Conservation (phyloP, 2,888 invertebrate genomes). For the Melangyna quadrimaculata region DNA sequence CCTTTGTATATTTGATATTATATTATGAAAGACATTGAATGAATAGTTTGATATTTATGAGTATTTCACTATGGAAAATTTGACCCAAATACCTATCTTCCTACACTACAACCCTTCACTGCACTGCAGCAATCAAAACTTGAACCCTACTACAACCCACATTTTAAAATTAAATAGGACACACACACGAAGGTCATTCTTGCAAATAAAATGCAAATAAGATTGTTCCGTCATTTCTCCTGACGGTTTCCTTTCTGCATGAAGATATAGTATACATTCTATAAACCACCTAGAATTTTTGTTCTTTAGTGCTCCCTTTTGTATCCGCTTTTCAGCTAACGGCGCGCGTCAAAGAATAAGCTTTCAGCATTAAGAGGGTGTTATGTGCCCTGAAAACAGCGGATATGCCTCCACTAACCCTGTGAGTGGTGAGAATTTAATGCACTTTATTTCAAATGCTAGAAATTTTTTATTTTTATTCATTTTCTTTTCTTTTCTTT, state of each 20-base stretch:
- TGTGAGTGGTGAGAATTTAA: slow-evolving; percentile 55
- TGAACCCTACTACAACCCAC: neutral
- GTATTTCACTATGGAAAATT: neutral
- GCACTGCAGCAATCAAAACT: neutral
- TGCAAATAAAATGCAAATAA: slow-evolving; percentile 64
- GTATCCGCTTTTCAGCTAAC: slow-evolving; percentile 33
- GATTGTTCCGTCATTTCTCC: slow-evolving; percentile 37
- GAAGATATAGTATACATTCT: neutral
- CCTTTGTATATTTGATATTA: neutral
- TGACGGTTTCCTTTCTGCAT: slow-evolving; percentile 43
- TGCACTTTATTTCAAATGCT: slow-evolving; percentile 55
- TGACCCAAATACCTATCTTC: neutral
- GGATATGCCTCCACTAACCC: slow-evolving; percentile 38
- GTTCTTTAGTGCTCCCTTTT: slow-evolving; percentile 56
- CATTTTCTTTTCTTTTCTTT: neutral
- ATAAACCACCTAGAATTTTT: neutral
- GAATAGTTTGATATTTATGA: neutral
- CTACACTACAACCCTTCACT: neutral
- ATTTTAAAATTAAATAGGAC: slow-evolving; percentile 26
- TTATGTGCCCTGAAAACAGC: slow-evolving; percentile 47
- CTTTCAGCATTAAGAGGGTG: slow-evolving; percentile 51
- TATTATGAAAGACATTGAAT: neutral
- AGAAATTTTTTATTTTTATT: slow-evolving; percentile 9
- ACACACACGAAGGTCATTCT: slow-evolving; percentile 59
- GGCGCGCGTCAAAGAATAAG: slow-evolving; percentile 40